These are phyloP conservation scores for Berghia stephanieae DNA, from an alignment of 1,140 invertebrate species.

Conservation along the genomic window DNA sequence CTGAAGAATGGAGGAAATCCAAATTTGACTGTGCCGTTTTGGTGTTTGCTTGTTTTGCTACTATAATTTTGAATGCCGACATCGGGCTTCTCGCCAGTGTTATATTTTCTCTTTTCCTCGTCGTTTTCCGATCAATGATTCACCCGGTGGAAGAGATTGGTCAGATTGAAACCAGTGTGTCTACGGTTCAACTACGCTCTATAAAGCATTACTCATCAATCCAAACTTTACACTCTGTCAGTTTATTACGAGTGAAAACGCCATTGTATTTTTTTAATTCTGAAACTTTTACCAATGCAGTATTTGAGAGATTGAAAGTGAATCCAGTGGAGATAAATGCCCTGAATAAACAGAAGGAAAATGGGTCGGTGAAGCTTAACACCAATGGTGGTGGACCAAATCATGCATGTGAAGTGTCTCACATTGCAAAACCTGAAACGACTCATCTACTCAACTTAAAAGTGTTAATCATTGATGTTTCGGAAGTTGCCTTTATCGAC, in stretches of 20 bases:
- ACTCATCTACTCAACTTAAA: too few relatives aligned
- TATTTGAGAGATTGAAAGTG: too few relatives aligned
- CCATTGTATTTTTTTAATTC: conserved; percentile 29
- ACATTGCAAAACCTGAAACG: too few relatives aligned
- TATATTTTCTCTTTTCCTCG: neutral
- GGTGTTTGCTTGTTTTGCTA: conserved; percentile 28
- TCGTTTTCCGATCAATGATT: conserved; percentile 21
- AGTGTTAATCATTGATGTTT: too few relatives aligned
- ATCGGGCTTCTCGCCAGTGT: conserved; percentile 24
- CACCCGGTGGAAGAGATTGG: neutral
- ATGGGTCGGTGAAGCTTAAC: too few relatives aligned
- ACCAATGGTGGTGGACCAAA: too few relatives aligned
- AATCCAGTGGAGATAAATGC: too few relatives aligned
- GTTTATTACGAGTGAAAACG: conserved; percentile 14
- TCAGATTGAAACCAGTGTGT: neutral
- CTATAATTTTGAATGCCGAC: conserved; percentile 32
- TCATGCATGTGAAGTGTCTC: too few relatives aligned
- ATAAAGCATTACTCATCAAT: neutral
- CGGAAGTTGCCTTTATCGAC: too few relatives aligned
- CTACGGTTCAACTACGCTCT: neutral
- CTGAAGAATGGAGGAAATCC: conserved; percentile 25
- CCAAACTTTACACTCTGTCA: neutral
- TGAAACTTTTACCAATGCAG: too few relatives aligned
- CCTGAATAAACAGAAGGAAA: too few relatives aligned
- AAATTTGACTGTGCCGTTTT: conserved; percentile 31